These are phyloP conservation scores for Anolis apletophallus DNA, from an alignment of 2,797 vertebrate genomes.

Conservation along the genomic window DNA sequence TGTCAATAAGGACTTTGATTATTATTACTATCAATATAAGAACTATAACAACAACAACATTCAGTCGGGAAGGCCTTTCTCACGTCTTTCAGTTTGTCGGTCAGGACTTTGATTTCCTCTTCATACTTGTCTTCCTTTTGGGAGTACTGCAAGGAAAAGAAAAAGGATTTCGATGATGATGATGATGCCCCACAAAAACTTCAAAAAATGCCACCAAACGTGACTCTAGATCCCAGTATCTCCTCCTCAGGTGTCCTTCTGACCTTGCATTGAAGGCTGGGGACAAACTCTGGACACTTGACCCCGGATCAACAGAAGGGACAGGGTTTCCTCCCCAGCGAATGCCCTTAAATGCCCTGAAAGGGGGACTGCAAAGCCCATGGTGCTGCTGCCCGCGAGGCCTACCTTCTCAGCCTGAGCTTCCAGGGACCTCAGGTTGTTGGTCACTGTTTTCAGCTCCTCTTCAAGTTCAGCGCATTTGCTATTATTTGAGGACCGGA, in stretches of 20 bases:
- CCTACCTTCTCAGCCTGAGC: conserved; percentile 99
- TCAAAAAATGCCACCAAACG: too few species aligned
- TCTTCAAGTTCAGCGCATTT: conserved; percentile 99
- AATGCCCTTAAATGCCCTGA: too few species aligned
- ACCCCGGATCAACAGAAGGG: too few species aligned
- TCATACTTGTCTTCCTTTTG: conserved; percentile 99
- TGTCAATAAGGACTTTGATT: too few species aligned
- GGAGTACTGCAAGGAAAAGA: conserved; percentile 90
- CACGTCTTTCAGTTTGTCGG: conserved; percentile 99
- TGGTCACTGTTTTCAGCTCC: conserved; percentile 99
- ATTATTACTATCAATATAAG: too few species aligned
- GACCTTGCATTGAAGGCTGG: too few species aligned
- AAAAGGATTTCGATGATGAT: background rate
- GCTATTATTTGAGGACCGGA: conserved; percentile 89
- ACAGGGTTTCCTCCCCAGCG: too few species aligned
- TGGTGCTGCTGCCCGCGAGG: conserved; percentile 39
- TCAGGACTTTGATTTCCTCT: conserved; percentile 99
- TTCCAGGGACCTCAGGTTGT: conserved; percentile 99
- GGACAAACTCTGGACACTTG: too few species aligned
- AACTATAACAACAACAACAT: too few species aligned
- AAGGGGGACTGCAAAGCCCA: background rate
- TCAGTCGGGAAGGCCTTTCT: conserved; percentile 24
- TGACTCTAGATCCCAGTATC: too few species aligned
- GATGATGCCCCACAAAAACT: too few species aligned
- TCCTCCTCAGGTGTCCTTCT: too few species aligned